Base-by-base conservation (phyloP, 2,113 vertebrate genomes). In the Phaethon lepturus region DNA sequence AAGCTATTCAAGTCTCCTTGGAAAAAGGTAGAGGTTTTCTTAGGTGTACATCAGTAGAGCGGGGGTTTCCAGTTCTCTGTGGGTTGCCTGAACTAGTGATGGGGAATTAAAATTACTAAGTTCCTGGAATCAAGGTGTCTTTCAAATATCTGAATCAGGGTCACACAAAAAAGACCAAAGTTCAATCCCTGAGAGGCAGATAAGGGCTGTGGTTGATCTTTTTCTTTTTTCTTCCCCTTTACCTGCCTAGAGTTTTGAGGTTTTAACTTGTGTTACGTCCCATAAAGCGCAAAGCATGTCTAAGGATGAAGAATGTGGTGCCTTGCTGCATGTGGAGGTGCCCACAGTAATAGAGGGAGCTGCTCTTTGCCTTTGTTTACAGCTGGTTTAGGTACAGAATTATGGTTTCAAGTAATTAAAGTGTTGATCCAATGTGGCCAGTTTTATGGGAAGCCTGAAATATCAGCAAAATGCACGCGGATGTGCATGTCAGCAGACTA, bases 1-100 rank as follows among this genome's bases (percentile, higher is more conserved):
- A 18, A 40, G 40, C 38, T 53, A 4, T 31, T 49, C 24, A 58
- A 77, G n/a, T 60, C 25, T 42, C 8, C 24, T 52, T 10, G 6
- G 20, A n/a, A 53, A 23, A 7, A 42, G 13, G 12, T 42, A n/a
- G 17, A 50, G 55, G 33, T 35, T 60, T 87, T 52, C 31, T 68
- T 3, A 2, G 29, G 6, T n/a, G 44, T 44, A 31, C 0, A 0
- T 12, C 13, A 10, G 38, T 35, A 9, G 33, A 53, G 26, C 20
- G 53, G 12, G 25, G 4, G 23, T 26, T 69, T 62, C 47, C 11
- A 7, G 11, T 69, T 35, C 31, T 35, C 22, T 35, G 6, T 11
- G 7, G 7, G 29, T 12, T 42, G 71, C 25, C 35, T 24, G 17
- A 52, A 53, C 8, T 53, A 11, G 33, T 17, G 45, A 44, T 25